Percentiles rank a stretch among this genome's conserved stretches.
phyloP scores from a whole-genome alignment of 1,140 invertebrate genomes.

The Drosophila albomicans region DNA sequence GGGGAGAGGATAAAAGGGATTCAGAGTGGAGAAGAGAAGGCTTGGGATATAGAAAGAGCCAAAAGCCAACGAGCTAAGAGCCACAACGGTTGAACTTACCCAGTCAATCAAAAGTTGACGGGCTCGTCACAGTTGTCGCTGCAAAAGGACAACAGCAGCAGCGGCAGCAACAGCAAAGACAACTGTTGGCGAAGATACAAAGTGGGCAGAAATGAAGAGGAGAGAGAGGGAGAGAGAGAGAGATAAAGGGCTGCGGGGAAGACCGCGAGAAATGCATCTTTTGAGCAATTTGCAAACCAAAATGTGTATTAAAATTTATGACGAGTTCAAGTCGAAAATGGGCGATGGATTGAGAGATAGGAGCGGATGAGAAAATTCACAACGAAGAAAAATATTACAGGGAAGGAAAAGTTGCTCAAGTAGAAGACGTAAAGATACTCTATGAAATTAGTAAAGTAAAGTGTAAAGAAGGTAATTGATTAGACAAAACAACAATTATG shows the following conservation, averaged over 20 bases:
- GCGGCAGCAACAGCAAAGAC: background rate
- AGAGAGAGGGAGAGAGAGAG: background rate
- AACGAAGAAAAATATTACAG: background rate
- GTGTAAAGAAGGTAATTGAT: no score
- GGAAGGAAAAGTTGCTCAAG: background rate
- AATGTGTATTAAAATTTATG: slow-evolving; percentile 83
- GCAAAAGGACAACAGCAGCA: slow-evolving; percentile 57
- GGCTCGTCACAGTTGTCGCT: slow-evolving; percentile 79
- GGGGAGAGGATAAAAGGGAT: slow-evolving; percentile 11
- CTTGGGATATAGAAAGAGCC: slow-evolving; percentile 37
- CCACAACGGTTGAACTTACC: slow-evolving; percentile 75
- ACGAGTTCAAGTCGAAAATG: slow-evolving; percentile 68
- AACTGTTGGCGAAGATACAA: background rate
- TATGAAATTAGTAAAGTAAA: background rate
- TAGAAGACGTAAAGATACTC: background rate
- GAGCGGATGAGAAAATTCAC: slow-evolving; percentile 33
- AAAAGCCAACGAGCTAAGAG: slow-evolving; percentile 35
- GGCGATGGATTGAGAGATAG: slow-evolving; percentile 57
- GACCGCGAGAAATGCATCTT: slow-evolving; percentile 75
- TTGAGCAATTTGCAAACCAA: slow-evolving; percentile 80
- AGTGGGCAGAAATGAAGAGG: background rate
- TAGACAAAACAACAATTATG: no score
- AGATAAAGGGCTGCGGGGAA: slow-evolving; percentile 8
- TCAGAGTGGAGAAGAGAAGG: background rate
- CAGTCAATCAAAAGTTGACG: slow-evolving; percentile 81